phyloP scores from a whole-genome alignment of 2,797 vertebrate genomes.

The Florisuga fusca region DNA sequence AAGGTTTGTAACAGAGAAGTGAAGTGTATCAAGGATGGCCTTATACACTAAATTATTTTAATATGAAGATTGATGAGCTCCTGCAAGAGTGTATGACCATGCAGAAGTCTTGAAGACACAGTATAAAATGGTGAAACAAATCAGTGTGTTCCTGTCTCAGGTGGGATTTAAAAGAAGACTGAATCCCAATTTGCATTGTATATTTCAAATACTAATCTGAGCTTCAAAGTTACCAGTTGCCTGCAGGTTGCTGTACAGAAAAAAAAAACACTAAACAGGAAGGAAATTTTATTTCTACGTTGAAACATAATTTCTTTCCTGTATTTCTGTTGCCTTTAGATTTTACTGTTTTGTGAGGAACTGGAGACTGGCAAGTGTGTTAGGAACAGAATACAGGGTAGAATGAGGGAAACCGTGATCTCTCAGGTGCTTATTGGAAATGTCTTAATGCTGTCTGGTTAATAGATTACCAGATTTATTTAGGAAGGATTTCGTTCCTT shows the following conservation, averaged over 20 bases:
- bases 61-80: neutral
- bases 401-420: neutral
- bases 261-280: neutral
- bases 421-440: conserved; percentile 35
- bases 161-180: neutral
- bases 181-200: neutral
- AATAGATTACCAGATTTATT: neutral
- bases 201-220: neutral
- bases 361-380: neutral
- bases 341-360: neutral
- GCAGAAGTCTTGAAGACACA: neutral
- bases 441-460: neutral
- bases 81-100: neutral
- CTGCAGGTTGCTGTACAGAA: neutral
- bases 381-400: conserved; percentile 23
- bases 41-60: neutral
- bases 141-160: neutral
- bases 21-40: neutral
- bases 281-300: neutral
- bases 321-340: neutral
- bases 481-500: conserved; percentile 32
- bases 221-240: neutral
- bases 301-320: conserved; percentile 9
- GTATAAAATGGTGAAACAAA: neutral
- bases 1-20: neutral